A percentile compares a stretch with the other conserved stretches of the same genome.
Conservation (phyloP, 2,797 vertebrate genomes). For the Diceros bicornis region DNA sequence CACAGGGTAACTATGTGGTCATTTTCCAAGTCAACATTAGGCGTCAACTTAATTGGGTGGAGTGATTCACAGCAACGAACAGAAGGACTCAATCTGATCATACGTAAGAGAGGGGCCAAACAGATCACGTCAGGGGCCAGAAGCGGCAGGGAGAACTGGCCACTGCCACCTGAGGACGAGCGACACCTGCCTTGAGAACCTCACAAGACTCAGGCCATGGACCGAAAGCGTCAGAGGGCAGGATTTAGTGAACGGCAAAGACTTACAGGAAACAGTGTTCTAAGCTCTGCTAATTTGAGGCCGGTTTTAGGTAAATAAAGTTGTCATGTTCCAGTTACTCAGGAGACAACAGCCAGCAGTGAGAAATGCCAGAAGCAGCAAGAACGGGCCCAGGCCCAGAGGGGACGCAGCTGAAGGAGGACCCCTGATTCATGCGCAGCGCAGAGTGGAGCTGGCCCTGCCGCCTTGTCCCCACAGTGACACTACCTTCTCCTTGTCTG, state of each 20-base stretch:
- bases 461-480: fast-evolving
- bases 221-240: background rate
- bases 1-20: background rate
- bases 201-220: background rate
- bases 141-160: fast-evolving
- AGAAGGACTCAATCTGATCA: background rate
- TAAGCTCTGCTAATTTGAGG: background rate
- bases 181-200: background rate
- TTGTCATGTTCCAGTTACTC: background rate
- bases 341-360: fast-evolving
- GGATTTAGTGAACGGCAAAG: background rate
- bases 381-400: fast-evolving
- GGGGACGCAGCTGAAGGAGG: fast-evolving
- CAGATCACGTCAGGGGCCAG: background rate
- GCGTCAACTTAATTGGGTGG: background rate
- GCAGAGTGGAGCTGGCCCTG: fast-evolving
- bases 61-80: background rate
- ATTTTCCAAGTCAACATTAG: background rate
- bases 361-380: background rate
- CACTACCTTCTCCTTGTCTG: no score
- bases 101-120: fast-evolving
- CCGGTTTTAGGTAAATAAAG: background rate
- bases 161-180: fast-evolving
- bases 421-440: fast-evolving
- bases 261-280: background rate